Evolutionary conservation across 2,888 invertebrate species (phyloP).

Genomic region (Sarcophaga rosellei): DNA sequence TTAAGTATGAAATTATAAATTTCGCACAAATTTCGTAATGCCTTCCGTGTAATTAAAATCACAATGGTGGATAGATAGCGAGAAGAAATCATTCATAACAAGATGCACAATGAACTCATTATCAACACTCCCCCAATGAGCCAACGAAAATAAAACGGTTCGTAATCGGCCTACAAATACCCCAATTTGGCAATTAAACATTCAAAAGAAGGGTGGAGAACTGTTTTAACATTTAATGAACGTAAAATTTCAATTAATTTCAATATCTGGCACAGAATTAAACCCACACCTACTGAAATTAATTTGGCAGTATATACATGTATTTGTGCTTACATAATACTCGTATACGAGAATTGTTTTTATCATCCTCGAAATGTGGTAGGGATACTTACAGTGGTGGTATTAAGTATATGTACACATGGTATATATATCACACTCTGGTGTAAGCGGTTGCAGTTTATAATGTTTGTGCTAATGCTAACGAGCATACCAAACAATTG

Average conservation of each 20-base stretch:
- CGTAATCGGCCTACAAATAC: slow-evolving; percentile 63
- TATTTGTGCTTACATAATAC: background rate
- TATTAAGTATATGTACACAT: background rate
- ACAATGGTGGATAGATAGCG: background rate
- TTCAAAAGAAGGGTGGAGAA: slow-evolving; percentile 55
- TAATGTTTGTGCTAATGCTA: too few species aligned
- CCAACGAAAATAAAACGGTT: slow-evolving; percentile 21
- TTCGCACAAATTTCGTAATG: background rate
- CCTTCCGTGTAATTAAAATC: background rate
- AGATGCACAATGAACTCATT: slow-evolving; percentile 52
- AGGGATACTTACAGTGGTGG: slow-evolving; percentile 3
- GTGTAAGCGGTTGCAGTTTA: too few species aligned
- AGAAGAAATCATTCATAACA: background rate
- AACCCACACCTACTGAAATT: slow-evolving; percentile 71
- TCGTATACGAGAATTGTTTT: slow-evolving; percentile 2
- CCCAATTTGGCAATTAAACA: slow-evolving; percentile 63
- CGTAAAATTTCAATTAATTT: slow-evolving; percentile 80
- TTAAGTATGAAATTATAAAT: too few species aligned
- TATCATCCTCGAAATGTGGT: background rate
- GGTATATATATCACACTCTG: too few species aligned
- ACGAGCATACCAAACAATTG: too few species aligned
- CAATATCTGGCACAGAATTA: slow-evolving; percentile 79
- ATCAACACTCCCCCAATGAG: slow-evolving; percentile 41
- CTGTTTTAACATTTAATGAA: slow-evolving; percentile 75
- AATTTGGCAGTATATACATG: slow-evolving; percentile 65